A percentile compares a stretch with the other conserved stretches of the same genome.
These are phyloP conservation scores for Pristionchus exspectatus DNA, from an alignment of 2,888 invertebrate genomes.

Conservation along the genomic window DNA sequence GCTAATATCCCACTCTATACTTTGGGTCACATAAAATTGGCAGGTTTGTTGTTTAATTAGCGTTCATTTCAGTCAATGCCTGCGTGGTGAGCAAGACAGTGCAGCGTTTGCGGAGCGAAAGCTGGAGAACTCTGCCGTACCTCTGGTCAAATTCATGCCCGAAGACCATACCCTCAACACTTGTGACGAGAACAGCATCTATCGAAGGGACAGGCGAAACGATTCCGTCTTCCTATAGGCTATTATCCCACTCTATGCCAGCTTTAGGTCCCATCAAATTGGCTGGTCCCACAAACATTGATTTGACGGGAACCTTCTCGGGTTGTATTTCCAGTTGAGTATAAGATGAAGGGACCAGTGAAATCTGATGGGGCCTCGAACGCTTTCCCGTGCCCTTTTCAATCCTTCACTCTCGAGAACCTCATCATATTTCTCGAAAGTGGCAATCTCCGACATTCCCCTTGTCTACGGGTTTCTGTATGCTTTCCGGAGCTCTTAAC, in stretches of 20 bases:
- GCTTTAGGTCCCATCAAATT: no score
- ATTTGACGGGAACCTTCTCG: no score
- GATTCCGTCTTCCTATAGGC: slow-evolving; percentile 50
- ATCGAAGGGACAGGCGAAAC: slow-evolving; percentile 36
- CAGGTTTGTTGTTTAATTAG: not conserved
- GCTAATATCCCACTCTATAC: no score
- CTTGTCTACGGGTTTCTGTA: not conserved
- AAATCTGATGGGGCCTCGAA: no score
- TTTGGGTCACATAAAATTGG: no score
- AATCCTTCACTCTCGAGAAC: slow-evolving; percentile 10
- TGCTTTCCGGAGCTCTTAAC: not conserved
- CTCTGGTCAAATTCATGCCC: slow-evolving; percentile 35
- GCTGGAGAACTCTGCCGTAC: slow-evolving; percentile 50
- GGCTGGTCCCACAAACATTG: no score
- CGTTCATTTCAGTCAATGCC: slow-evolving; percentile 1
- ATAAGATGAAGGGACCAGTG: no score
- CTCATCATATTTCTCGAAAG: not conserved
- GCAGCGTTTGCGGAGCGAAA: not conserved
- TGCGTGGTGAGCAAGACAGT: slow-evolving; percentile 22
- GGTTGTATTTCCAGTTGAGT: no score
- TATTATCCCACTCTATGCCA: not conserved
- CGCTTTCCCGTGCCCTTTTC: not conserved
- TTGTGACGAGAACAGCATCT: slow-evolving; percentile 49
- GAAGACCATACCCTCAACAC: slow-evolving; percentile 41
- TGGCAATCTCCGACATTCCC: not conserved